Evolutionary conservation across 1,140 invertebrate species (phyloP).

Genomic region (Hirudo medicinalis): DNA sequence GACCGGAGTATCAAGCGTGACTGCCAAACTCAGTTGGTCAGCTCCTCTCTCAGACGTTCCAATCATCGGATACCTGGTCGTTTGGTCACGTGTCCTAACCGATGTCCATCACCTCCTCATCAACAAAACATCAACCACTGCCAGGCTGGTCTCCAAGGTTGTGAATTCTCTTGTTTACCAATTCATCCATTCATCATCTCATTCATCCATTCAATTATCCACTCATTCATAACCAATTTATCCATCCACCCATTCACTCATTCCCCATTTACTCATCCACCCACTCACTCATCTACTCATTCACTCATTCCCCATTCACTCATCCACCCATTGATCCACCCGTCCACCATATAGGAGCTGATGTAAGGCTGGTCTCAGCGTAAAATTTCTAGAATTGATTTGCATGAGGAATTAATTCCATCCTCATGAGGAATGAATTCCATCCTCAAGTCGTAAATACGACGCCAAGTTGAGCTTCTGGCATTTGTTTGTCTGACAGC

Average conservation of each 20-base stretch:
- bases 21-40: slow-evolving; percentile 13
- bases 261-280: no score
- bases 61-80: slow-evolving; percentile 21
- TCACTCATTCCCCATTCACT: no score
- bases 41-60: slow-evolving; percentile 14
- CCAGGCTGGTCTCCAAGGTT: slow-evolving; percentile 11
- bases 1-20: slow-evolving; percentile 18
- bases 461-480: background rate
- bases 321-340: background rate
- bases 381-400: background rate
- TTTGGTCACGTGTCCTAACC: slow-evolving; percentile 16
- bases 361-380: background rate
- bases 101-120: slow-evolving; percentile 13
- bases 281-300: no score
- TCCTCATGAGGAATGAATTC: background rate
- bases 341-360: background rate
- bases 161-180: no score
- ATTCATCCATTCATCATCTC: no score
- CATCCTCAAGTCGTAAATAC: background rate
- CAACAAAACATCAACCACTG: slow-evolving; percentile 4
- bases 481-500: slow-evolving; percentile 4
- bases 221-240: no score
- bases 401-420: background rate
- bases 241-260: no score
- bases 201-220: no score